These are phyloP conservation scores for Brachymystax lenok DNA, from an alignment of 2,797 vertebrate species.

Conservation along the genomic window DNA sequence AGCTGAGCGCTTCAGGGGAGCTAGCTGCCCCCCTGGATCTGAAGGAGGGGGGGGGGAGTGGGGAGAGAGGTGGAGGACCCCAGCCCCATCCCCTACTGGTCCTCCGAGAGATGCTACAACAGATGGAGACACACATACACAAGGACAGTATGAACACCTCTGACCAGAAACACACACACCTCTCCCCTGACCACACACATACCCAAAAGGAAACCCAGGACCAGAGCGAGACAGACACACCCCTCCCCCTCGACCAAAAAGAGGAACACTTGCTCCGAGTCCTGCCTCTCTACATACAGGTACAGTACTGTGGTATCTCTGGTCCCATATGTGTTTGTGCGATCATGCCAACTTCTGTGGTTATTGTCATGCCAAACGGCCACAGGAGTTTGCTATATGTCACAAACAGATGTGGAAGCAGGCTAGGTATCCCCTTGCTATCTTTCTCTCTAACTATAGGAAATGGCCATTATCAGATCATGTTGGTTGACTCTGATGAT, in stretches of 20 bases:
- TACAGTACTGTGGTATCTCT: conserved; percentile 33
- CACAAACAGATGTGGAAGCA: no score
- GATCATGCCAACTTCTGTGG: no score
- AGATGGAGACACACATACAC: conserved; percentile 48
- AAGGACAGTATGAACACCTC: neutral
- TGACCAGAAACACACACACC: conserved; percentile 28
- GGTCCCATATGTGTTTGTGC: neutral
- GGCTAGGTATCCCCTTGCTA: neutral
- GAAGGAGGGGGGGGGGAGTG: conserved; percentile 45
- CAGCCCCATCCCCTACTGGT: conserved; percentile 38
- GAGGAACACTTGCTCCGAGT: conserved; percentile 58
- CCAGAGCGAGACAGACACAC: neutral
- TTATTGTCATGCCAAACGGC: no score
- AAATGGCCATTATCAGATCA: neutral
- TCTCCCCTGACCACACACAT: conserved; percentile 25
- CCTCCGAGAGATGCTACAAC: conserved; percentile 65
- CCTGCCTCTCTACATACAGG: conserved; percentile 75
- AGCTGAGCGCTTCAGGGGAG: conserved; percentile 74
- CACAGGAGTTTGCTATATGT: no score
- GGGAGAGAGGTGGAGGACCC: conserved; percentile 26
- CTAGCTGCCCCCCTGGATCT: conserved; percentile 58
- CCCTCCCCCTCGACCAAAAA: conserved; percentile 35
- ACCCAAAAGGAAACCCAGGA: neutral
- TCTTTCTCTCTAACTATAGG: neutral
- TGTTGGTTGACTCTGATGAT: neutral